phyloP scores from a whole-genome alignment of 1,140 invertebrate genomes.

The Drosophila miranda region DNA sequence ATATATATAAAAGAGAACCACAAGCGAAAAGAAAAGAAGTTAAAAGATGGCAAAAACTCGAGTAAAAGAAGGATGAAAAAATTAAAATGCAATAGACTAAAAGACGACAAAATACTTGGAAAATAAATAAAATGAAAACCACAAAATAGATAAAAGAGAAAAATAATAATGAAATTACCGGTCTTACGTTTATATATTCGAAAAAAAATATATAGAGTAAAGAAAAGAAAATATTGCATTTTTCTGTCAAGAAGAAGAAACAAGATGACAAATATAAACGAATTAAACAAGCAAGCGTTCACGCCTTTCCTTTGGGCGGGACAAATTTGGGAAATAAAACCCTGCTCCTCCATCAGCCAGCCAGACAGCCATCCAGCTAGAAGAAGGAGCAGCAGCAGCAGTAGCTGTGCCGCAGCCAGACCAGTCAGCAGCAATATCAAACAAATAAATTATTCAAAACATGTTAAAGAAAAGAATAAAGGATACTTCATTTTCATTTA shows the following conservation, averaged over 20 bases:
- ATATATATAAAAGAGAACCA: conserved; percentile 51
- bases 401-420: too few relatives aligned
- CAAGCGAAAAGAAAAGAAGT: conserved; percentile 54
- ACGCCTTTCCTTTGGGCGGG: conserved; percentile 76
- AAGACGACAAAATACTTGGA: conserved; percentile 51
- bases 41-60: conserved; percentile 64
- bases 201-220: conserved; percentile 69
- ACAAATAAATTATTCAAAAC: conserved; percentile 7
- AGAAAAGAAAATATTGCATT: conserved; percentile 64
- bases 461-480: conserved; percentile 27
- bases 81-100: conserved; percentile 46
- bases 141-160: conserved; percentile 59
- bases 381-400: not conserved
- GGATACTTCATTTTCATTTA: conserved; percentile 31
- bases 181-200: conserved; percentile 54
- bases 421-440: conserved; percentile 1
- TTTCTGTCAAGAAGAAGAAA: conserved; percentile 61
- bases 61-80: conserved; percentile 52
- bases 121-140: conserved; percentile 52
- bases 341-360: too few relatives aligned
- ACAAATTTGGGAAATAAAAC: conserved; percentile 37
- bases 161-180: conserved; percentile 34
- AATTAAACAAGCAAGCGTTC: conserved; percentile 70
- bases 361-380: too few relatives aligned
- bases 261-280: conserved; percentile 72